Evolutionary conservation across 2,797 vertebrate genomes (phyloP).

Genomic region (Phrynocephalus guinanensis): DNA sequence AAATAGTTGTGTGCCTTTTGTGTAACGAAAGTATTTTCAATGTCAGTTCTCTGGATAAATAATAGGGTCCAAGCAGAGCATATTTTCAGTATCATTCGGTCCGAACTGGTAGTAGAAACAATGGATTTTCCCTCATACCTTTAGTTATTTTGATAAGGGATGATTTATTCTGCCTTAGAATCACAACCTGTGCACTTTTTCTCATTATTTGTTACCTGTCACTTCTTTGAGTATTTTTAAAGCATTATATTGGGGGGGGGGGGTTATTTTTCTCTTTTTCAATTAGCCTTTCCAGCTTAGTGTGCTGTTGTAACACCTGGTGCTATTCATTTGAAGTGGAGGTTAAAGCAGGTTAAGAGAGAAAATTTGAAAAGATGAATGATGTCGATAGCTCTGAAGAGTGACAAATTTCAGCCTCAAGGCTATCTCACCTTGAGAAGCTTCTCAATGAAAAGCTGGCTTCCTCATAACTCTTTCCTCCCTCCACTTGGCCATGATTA

Average conservation of each 20-base stretch:
- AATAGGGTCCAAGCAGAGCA: not conserved
- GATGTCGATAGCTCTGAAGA: constrained; percentile 48
- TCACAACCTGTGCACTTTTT: not conserved
- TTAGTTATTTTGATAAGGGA: not conserved
- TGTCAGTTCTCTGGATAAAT: constrained; percentile 34
- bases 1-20: not conserved
- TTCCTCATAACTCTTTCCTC: constrained; percentile 30
- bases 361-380: constrained; percentile 51
- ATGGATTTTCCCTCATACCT: not conserved
- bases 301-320: constrained; percentile 29
- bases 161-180: not conserved
- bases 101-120: not conserved
- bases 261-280: constrained; percentile 15
- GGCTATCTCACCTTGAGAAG: constrained; percentile 40
- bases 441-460: constrained; percentile 44
- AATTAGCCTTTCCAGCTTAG: constrained; percentile 11
- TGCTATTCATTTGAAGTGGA: constrained; percentile 42
- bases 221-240: not conserved
- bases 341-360: constrained; percentile 51
- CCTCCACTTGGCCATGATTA: constrained; percentile 33
- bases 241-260: not conserved
- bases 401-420: constrained; percentile 38
- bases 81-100: not conserved
- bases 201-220: constrained; percentile 2
- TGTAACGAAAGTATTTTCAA: constrained; percentile 6